Evolutionary conservation across 2,888 invertebrate species (phyloP), one percentile per base, ranked within the genome.

Genomic region (Eledona agricola): DNA sequence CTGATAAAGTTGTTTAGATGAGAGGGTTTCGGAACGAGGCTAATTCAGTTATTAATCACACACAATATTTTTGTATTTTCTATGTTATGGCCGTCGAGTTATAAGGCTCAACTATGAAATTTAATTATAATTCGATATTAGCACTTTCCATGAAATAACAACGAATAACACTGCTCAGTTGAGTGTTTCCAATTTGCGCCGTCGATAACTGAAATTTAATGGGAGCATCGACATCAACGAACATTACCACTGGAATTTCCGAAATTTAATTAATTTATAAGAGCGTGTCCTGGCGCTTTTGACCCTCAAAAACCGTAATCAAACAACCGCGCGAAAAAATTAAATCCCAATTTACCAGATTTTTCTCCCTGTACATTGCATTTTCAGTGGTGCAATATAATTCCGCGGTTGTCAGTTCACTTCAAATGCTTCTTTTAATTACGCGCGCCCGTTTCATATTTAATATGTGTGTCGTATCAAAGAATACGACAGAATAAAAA

Each of bases 171-270:
- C 22, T 42, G 42, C 42, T 17, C 28, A 17, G 19, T 40, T 40
- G 17, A 28, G 28, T 17, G 28, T 40, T 28, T 40, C 19, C 40
- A 28, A 40, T 40, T 40, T 40, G 10, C 40, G 19, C 28, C 28
- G 26, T n/a, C 40, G 17, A 28, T 28, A 40, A 40, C 26, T 40
- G 26, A 10, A 19, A 40, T 38, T 37, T 38, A 38, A 38, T 38
- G 26, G 23, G 13, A 16, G 12, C 16, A 7, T 23, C 38, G 38
- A 9, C 25, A 23, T 37, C 35, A 37, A 22, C 23, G 22, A 37
- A 37, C 23, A 38, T 38, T 38, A 38, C 23, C 38, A 38, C 38
- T 25, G 9, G 9, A n/a, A n/a, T n/a, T n/a, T n/a, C n/a, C n/a
- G 34, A 29, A 29, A 29, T 20, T 35, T 35, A 38, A 38, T 38